phyloP scores from a whole-genome alignment of 1,140 invertebrate genomes.

The Teleopsis dalmanni region DNA sequence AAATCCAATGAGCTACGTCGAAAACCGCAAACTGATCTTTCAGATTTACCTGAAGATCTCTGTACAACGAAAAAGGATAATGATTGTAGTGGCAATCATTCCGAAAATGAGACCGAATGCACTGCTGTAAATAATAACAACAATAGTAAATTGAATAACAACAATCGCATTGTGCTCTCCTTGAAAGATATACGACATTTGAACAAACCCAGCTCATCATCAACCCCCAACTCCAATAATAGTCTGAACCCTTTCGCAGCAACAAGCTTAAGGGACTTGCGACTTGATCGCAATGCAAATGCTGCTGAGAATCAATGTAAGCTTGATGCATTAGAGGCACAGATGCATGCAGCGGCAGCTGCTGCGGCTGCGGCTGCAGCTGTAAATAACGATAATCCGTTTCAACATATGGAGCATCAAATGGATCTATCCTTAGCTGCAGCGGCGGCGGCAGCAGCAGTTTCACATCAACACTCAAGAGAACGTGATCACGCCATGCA shows the following conservation, averaged over 20 bases:
- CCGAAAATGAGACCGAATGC: conserved; percentile 19
- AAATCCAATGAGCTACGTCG: conserved; percentile 34
- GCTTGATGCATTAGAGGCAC: conserved; percentile 37
- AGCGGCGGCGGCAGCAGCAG: conserved; percentile 36
- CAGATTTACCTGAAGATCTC: conserved; percentile 46
- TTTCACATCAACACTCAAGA: conserved; percentile 24
- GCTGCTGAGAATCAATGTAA: conserved; percentile 26
- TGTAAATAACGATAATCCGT: conserved; percentile 31
- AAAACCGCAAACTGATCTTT: conserved; percentile 24
- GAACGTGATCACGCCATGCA: conserved; percentile 26
- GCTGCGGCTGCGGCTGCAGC: conserved; percentile 31
- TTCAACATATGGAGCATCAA: conserved; percentile 42
- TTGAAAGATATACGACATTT: conserved; percentile 40
- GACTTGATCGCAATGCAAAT: conserved; percentile 18
- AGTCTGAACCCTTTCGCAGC: conserved; percentile 23
- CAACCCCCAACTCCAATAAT: conserved; percentile 23
- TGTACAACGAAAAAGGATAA: conserved; percentile 45
- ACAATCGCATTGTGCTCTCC: conserved; percentile 41
- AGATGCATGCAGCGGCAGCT: conserved; percentile 39
- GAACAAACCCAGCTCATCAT: conserved; percentile 34
- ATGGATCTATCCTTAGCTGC: conserved; percentile 42
- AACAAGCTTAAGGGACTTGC: conserved; percentile 19
- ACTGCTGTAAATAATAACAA: conserved; percentile 28
- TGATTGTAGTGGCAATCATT: conserved; percentile 11
- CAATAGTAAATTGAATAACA: conserved; percentile 38